Conservation (phyloP, 2,113 vertebrate species). For the Saccopteryx leptura region DNA sequence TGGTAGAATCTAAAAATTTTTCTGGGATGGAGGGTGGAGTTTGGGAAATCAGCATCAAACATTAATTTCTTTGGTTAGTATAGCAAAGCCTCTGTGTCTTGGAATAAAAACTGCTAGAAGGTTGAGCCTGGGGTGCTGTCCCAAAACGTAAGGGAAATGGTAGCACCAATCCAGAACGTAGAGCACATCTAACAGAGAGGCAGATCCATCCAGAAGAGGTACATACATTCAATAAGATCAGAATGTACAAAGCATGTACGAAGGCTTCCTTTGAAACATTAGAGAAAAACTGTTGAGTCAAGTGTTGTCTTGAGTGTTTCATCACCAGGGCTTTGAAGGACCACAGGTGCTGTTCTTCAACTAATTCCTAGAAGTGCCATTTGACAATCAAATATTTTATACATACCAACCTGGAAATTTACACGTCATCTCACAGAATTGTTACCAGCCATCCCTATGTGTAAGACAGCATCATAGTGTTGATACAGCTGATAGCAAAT, state of each 20-base stretch:
- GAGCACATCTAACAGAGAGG: neutral
- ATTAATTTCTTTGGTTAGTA: slow-evolving; percentile 44
- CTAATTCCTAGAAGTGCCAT: slow-evolving; percentile 30
- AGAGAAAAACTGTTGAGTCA: neutral
- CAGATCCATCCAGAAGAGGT: slow-evolving; percentile 7
- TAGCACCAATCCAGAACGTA: neutral
- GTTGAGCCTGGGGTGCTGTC: neutral
- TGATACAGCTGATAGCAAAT: slow-evolving; percentile 3
- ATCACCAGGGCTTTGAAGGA: slow-evolving; percentile 23
- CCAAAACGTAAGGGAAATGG: neutral
- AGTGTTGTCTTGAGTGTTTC: neutral
- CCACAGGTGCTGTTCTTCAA: neutral
- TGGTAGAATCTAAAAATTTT: neutral
- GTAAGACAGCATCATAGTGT: neutral
- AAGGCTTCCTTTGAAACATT: slow-evolving; percentile 42
- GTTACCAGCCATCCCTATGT: neutral
- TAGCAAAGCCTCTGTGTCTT: neutral
- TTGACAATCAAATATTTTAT: slow-evolving; percentile 36
- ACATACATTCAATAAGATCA: neutral
- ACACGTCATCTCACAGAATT: neutral
- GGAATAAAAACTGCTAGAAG: slow-evolving; percentile 31
- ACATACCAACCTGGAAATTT: slow-evolving; percentile 11
- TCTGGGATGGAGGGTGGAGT: neutral
- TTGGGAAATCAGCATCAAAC: slow-evolving; percentile 23
- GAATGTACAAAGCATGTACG: neutral